Base-by-base conservation (phyloP, 2,888 invertebrate species). In the Folsomia manolachei region DNA sequence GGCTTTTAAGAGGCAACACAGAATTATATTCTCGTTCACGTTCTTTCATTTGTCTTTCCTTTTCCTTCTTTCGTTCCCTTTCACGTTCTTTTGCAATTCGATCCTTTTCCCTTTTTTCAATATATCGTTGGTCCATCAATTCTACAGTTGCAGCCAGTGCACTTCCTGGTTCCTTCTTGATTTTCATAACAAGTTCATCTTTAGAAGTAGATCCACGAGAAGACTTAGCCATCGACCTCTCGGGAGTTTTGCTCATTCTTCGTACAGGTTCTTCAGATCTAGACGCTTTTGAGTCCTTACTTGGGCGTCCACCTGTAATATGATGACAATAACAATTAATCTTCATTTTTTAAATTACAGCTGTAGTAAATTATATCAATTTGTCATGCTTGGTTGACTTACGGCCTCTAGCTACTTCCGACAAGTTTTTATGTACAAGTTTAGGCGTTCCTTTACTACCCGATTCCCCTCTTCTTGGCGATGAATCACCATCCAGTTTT, bases 91-190 rank as follows among this genome's bases (percentile, higher is more conserved):
- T 75, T n/a, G 21, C 27, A 1, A 60, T 24, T 24, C 61, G 61
- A 52, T 74, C 73, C 66, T 71, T 78, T 70, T 56, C 61, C n/a
- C 66, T 27, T 27, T 27, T 75, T 61, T 68, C 66, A 7, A 27
- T 21, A 21, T 64, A 64, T 18, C 51, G 51, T 39, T 39, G 39
- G 7, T 39, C 39, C 39, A 39, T 39, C 39, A 39, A 9, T 39
- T 39, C 39, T 14, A 39, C 4, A 39, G 7, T 39, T 4, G 7
- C 39, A 39, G 39, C 4, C n/a, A n/a, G n/a, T n/a, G 25, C 67
- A 19, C 62, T 26, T 1, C 52, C 69, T 14, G 72, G 60, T 64
- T 66, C 63, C 18, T 63, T 72, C 21, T 69, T 64, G 27, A 69
- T 62, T 63, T 70, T 70, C 18, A 18, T n/a, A 4, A 63, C 63